Base-by-base conservation (phyloP, 2,888 invertebrate genomes). In the Conops quadrifasciatus region DNA sequence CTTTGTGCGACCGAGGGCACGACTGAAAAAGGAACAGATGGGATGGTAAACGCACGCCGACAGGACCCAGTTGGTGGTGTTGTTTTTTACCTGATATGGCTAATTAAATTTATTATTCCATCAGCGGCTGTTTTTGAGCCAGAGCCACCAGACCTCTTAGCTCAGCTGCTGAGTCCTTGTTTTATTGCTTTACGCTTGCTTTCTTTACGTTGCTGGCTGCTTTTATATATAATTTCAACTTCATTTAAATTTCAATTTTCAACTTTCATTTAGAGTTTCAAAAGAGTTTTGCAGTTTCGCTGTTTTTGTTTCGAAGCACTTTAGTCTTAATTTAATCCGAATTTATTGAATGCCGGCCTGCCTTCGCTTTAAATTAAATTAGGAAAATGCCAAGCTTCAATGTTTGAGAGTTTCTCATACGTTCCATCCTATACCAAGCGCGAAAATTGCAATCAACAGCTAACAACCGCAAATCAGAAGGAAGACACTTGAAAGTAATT, bases 191-290 rank as follows among this genome's bases (percentile, higher is more conserved):
- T 30, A 11, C n/a, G 1, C 28, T n/a, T 28, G 16, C 5, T 51
- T 53, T n/a, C 28, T 65, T 30, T 30, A 26, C 51, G 47, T 30
- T 30, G 16, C 15, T 16, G 1, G n/a, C 45, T 16, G 36, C 36
- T 7, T 36, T 36, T 36, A n/a, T 36, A 36, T 36, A 36, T 7
- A 36, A 36, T 7, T n/a, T n/a, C n/a, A n/a, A n/a, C n/a, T n/a
- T n/a, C n/a, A n/a, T n/a, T n/a, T n/a, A n/a, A n/a, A n/a, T n/a
- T n/a, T n/a, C n/a, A n/a, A n/a, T n/a, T n/a, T n/a, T n/a, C n/a
- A n/a, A n/a, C n/a, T n/a, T n/a, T 68, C 64, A 65, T 43, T 72
- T 68, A n/a, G n/a, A 47, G 65, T 60, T 65, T 72, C 59, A 59
- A 72, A 49, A 64, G 71, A 43, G 60, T 63, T 28, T 65, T 51